These are phyloP conservation scores for Anas flavirostris DNA, from an alignment of 2,797 vertebrate genomes.

Conservation along the genomic window DNA sequence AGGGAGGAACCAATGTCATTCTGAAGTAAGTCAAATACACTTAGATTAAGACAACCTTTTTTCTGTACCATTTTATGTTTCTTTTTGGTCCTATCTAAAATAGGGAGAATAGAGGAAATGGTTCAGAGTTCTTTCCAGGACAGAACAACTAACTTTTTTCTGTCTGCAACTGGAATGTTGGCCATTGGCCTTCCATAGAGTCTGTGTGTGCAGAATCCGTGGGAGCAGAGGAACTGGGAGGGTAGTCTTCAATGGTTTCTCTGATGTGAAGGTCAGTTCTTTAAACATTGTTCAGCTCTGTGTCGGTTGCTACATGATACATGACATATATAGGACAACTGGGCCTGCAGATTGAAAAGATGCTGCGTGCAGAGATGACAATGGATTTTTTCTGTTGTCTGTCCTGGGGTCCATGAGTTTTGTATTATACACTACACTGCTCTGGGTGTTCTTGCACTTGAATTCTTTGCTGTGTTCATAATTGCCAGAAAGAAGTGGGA, in stretches of 20 bases:
- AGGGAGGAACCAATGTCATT: conserved; percentile 87
- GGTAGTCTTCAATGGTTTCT: background rate
- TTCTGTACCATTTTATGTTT: background rate
- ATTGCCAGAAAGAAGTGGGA: background rate
- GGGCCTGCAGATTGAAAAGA: background rate
- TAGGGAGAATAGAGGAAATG: background rate
- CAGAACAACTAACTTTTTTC: background rate
- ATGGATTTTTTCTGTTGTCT: background rate
- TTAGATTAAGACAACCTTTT: background rate
- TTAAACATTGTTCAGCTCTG: background rate
- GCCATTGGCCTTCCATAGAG: background rate
- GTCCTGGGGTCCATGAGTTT: rapidly evolving
- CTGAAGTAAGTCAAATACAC: conserved; percentile 81
- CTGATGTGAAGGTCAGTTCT: background rate
- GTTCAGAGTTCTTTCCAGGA: background rate
- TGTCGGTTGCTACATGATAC: background rate
- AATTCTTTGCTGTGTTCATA: background rate
- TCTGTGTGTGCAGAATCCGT: background rate
- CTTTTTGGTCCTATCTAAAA: background rate
- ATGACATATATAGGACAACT: background rate
- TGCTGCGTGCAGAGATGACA: background rate
- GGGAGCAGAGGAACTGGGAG: background rate
- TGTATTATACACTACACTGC: background rate
- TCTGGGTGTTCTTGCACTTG: background rate
- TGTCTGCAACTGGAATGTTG: background rate